A percentile compares a stretch with the other conserved stretches of the same genome.
Conservation (phyloP, 1,140 invertebrate genomes). For the Drosophila lini region DNA sequence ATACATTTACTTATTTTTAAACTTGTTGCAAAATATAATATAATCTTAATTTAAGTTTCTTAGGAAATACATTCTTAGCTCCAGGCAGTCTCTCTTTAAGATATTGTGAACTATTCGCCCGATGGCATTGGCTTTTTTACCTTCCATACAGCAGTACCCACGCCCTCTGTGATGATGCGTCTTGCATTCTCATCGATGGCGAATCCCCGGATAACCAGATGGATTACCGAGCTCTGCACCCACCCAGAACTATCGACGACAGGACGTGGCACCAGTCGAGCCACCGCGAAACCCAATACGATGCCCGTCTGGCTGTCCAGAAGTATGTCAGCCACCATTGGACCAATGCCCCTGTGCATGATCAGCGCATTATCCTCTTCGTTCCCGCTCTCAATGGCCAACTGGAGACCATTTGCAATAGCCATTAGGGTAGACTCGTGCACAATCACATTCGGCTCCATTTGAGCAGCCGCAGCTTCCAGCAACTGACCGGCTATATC, state of each 20-base stretch:
- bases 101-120: neutral
- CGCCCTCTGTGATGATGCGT: constrained; percentile 1
- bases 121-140: neutral
- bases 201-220: constrained; percentile 16
- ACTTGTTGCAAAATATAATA: no score
- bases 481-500: constrained; percentile 1
- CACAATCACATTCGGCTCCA: neutral
- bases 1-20: neutral
- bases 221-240: constrained; percentile 2
- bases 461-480: constrained; percentile 1
- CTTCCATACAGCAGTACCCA: neutral
- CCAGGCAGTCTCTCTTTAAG: neutral
- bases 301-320: constrained; percentile 7
- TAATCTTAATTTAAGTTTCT: neutral
- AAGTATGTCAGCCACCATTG: constrained; percentile 7
- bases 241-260: neutral
- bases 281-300: constrained; percentile 8
- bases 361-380: neutral
- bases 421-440: neutral
- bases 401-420: constrained; percentile 6
- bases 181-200: constrained; percentile 2
- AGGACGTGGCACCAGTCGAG: constrained; percentile 1
- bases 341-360: neutral
- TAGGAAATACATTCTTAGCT: neutral
- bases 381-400: neutral